A percentile compares a stretch with the other conserved stretches of the same genome.
Evolutionary conservation across 2,113 vertebrate species (phyloP).

Genomic region (mouse (Mus musculus)): DNA sequence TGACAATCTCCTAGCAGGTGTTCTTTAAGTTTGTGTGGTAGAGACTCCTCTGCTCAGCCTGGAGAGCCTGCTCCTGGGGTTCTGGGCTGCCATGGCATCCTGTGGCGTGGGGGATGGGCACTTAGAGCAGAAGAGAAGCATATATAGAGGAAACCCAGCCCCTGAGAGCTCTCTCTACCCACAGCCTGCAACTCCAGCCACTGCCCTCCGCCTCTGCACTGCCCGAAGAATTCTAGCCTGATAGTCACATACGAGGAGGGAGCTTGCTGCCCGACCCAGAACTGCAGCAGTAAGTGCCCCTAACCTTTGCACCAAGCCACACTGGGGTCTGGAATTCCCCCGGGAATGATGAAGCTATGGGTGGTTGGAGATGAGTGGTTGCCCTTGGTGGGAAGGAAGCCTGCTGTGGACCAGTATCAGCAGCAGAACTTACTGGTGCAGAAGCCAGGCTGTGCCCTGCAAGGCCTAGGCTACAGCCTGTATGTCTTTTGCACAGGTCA

Average conservation of each 20-base stretch:
- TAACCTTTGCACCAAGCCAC: not conserved
- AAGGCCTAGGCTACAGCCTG: not conserved
- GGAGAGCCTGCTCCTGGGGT: not conserved
- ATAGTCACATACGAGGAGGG: conserved; percentile 59
- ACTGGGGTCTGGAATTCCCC: fast-evolving
- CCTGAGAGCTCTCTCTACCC: fast-evolving
- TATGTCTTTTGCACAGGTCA: not conserved
- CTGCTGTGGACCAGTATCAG: fast-evolving
- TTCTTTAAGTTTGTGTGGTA: not conserved
- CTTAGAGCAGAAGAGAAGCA: not conserved
- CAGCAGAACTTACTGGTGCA: fast-evolving
- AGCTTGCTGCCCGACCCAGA: conserved; percentile 81
- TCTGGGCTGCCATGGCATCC: not conserved
- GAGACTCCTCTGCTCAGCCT: not conserved
- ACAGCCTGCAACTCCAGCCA: conserved; percentile 85
- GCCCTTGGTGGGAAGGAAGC: not conserved
- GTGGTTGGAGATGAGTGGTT: not conserved
- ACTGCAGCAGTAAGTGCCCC: conserved; percentile 85
- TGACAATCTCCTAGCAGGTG: not conserved
- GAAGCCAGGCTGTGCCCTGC: not conserved
- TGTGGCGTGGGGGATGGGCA: not conserved
- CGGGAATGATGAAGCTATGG: fast-evolving
- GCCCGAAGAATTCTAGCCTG: conserved; percentile 78
- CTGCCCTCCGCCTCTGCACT: conserved; percentile 75
- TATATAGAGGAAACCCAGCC: fast-evolving